Percentiles rank a stretch among this genome's conserved stretches.
Evolutionary conservation across 1,140 invertebrate genomes (phyloP).

Genomic region (Drosophila novamexicana): DNA sequence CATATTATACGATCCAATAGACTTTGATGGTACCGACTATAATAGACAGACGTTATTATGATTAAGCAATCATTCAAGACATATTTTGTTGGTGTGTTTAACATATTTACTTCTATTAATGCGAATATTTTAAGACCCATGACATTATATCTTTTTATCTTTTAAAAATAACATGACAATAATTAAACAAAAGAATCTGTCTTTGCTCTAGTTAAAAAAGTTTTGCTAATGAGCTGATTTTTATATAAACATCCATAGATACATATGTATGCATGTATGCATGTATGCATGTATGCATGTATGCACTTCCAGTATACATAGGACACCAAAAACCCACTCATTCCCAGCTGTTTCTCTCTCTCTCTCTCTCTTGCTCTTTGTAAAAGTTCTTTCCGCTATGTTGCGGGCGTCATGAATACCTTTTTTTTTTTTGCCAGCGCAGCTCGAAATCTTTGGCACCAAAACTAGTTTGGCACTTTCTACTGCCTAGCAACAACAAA

Average conservation of each 20-base stretch:
- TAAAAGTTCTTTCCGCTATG: slow-evolving; percentile 36
- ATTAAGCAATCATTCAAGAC: too few species aligned
- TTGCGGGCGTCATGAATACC: slow-evolving; percentile 27
- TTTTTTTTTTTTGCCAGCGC: background rate
- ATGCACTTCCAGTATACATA: background rate
- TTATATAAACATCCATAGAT: too few species aligned
- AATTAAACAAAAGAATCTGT: background rate
- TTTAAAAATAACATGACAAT: background rate
- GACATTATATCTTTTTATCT: too few species aligned
- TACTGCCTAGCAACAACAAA: slow-evolving; percentile 33
- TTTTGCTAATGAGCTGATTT: too few species aligned
- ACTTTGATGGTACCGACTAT: background rate
- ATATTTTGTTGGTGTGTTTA: too few species aligned
- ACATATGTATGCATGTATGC: too few species aligned
- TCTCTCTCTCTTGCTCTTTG: background rate
- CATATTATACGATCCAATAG: background rate
- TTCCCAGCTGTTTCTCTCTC: background rate
- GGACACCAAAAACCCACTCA: background rate
- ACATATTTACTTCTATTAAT: too few species aligned
- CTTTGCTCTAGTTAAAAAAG: too few species aligned
- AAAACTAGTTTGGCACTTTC: slow-evolving; percentile 67
- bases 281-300: background rate
- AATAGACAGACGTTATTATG: background rate
- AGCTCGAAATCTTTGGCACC: slow-evolving; percentile 27
- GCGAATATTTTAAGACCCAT: too few species aligned